Percentiles rank a stretch among this genome's conserved stretches.
Evolutionary conservation across 2,888 invertebrate species (phyloP).

Genomic region (Thalpophila matura): DNA sequence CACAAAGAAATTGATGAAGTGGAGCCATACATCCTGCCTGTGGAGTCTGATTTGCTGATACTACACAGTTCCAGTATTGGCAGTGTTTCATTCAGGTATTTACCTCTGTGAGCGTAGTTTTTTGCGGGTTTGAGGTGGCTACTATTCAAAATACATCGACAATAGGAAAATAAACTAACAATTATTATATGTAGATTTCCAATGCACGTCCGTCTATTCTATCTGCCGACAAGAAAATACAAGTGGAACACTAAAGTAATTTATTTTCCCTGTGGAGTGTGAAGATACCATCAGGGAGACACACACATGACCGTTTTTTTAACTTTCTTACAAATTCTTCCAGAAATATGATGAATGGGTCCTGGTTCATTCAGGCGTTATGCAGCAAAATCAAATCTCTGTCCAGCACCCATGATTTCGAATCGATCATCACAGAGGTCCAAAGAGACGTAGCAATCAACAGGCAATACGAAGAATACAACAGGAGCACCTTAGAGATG

Average conservation of each 20-base stretch:
- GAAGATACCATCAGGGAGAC: no score
- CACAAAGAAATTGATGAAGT: slow-evolving; percentile 73
- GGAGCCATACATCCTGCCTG: slow-evolving; percentile 80
- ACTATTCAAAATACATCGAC: no score
- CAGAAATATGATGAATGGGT: slow-evolving; percentile 75
- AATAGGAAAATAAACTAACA: no score
- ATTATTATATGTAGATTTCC: no score
- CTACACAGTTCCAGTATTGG: slow-evolving; percentile 83
- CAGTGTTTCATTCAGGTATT: slow-evolving; percentile 79
- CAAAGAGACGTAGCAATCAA: slow-evolving; percentile 80
- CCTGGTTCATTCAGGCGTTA: slow-evolving; percentile 84
- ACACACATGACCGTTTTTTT: no score
- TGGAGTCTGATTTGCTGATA: slow-evolving; percentile 80
- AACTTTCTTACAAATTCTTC: no score
- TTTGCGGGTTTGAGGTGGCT: no score
- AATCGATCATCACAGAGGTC: slow-evolving; percentile 79
- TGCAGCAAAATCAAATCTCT: slow-evolving; percentile 76
- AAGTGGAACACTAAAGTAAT: no score
- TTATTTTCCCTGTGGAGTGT: no score
- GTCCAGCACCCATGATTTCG: slow-evolving; percentile 72
- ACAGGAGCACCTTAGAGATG: slow-evolving; percentile 66
- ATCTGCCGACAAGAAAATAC: no score
- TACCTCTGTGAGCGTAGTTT: no score
- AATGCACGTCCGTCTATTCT: no score
- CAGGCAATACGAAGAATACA: slow-evolving; percentile 68